A percentile compares a stretch with the other conserved stretches of the same genome.
Evolutionary conservation across 2,888 invertebrate species (phyloP).

Genomic region (Trichogramma evanescens): DNA sequence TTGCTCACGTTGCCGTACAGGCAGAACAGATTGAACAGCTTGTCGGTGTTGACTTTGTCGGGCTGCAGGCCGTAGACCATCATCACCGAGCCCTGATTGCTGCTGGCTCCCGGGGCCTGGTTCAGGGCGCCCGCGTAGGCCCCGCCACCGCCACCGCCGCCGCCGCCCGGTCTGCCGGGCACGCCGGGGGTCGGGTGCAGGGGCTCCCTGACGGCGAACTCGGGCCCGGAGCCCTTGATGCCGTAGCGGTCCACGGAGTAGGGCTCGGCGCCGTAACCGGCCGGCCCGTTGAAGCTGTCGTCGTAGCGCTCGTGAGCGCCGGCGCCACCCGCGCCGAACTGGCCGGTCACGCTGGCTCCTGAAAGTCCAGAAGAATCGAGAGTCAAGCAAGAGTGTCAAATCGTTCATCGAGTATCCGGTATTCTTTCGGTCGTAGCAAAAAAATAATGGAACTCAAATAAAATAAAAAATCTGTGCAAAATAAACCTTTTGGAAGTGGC

Average conservation of each 20-base stretch:
- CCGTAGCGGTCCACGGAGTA: constrained; percentile 43
- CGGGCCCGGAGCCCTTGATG: constrained; percentile 37
- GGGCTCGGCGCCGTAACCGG: constrained; percentile 41
- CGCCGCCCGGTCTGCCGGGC: constrained; percentile 32
- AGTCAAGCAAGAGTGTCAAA: constrained; percentile 38
- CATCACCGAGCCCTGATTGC: constrained; percentile 77
- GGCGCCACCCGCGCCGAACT: constrained; percentile 11
- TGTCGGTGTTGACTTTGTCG: constrained; percentile 89
- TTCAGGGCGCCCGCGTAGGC: constrained; percentile 42
- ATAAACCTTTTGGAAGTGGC: background rate
- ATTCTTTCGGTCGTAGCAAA: constrained; percentile 19
- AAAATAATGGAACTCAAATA: constrained; percentile 8
- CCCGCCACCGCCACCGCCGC: background rate
- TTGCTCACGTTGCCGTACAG: constrained; percentile 96
- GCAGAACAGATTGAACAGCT: constrained; percentile 96
- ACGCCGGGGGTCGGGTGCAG: constrained; percentile 43
- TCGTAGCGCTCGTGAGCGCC: constrained; percentile 44
- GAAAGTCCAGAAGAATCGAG: constrained; percentile 29
- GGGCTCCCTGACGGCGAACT: constrained; percentile 41
- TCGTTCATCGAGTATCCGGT: constrained; percentile 20
- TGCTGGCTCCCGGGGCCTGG: constrained; percentile 39
- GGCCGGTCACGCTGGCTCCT: constrained; percentile 7
- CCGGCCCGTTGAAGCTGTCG: constrained; percentile 44
- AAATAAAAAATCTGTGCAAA: constrained; percentile 1
- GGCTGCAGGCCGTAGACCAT: constrained; percentile 97